Evolutionary conservation across 2,113 vertebrate genomes (phyloP), one percentile per base, ranked within the genome.

Genomic region (Clinocottus analis): DNA sequence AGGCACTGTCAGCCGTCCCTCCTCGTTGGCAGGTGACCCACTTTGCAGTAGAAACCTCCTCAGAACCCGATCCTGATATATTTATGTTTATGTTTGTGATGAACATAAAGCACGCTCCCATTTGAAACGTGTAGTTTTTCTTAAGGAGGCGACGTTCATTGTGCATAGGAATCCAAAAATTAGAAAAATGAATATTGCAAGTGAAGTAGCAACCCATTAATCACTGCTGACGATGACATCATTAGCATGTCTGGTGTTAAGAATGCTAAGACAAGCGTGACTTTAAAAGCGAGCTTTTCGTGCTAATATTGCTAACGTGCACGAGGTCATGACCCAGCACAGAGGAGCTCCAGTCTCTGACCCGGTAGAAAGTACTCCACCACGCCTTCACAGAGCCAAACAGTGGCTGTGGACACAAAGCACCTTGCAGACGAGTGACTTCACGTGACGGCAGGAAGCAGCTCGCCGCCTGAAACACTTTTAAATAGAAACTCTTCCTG

Each of bases 1-100:
- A 31, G 5, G 33, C 33, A 35, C 33, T 6, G 1, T 53, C 25
- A 45, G 19, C 62, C 53, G 12, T 63, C 47, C 56, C 55, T 6
- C 55, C 14, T 29, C 5, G 69, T 9, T 75, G 65, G 10, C 47
- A 77, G 61, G 43, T 56, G 51, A 75, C 8, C 68, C 55, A 45
- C 16, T 35, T 33, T 31, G 43, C 39, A 17, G 4, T 53, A 31
- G 3, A 58, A 33, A 62, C n/a, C 33, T 29, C 11, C 19, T 6
- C 19, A 13, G 23, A 53, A 3, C 59, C 59, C 45, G 73, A 33
- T n/a, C 56, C 9, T 43, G 41, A 29, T 3, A 55, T 21, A 13
- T 63, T 53, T 27, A 39, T 55, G n/a, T n/a, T n/a, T n/a, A n/a
- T n/a, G 16, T 8, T 33, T 67, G 33, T 27, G 6, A 1, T 27